These are phyloP conservation scores for Anneissia japonica DNA, from an alignment of 35 echinoderm and acorn worm species.

Conservation along the genomic window DNA sequence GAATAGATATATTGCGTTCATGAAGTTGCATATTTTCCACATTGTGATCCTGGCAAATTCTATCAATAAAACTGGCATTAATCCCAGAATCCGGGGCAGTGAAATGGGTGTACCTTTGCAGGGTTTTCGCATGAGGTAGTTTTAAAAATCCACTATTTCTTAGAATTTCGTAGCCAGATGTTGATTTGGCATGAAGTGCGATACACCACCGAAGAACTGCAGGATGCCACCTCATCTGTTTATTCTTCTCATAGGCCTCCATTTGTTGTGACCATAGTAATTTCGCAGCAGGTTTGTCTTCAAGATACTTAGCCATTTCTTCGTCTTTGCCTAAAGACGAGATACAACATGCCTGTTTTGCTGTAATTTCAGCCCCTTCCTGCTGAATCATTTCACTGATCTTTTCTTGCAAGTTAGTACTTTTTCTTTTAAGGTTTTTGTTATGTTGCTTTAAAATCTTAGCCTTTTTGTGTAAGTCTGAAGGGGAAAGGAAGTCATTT, in stretches of 20 bases:
- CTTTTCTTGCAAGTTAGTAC: no score
- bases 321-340: no score
- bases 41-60: slow-evolving; percentile 11
- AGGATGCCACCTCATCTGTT: slow-evolving; percentile 41
- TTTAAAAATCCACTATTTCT: slow-evolving; percentile 8
- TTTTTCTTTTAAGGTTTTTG: no score
- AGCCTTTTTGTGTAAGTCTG: no score
- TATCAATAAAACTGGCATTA: slow-evolving; percentile 3
- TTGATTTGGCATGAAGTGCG: slow-evolving; percentile 33
- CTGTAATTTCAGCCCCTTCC: no score
- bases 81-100: neutral
- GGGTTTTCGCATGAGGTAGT: neutral
- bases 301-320: no score
- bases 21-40: neutral
- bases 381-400: no score
- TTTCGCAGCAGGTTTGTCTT: neutral
- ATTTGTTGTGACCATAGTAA: neutral
- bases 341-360: no score
- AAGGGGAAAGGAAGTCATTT: no score
- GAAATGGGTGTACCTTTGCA: slow-evolving; percentile 4
- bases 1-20: slow-evolving; percentile 23
- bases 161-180: neutral
- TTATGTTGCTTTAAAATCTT: no score
- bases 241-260: neutral
- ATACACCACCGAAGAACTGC: slow-evolving; percentile 35